Percentiles rank a stretch among this genome's conserved stretches.
phyloP scores from a whole-genome alignment of 2,888 invertebrate species.

The Dysmachus trigonus region DNA sequence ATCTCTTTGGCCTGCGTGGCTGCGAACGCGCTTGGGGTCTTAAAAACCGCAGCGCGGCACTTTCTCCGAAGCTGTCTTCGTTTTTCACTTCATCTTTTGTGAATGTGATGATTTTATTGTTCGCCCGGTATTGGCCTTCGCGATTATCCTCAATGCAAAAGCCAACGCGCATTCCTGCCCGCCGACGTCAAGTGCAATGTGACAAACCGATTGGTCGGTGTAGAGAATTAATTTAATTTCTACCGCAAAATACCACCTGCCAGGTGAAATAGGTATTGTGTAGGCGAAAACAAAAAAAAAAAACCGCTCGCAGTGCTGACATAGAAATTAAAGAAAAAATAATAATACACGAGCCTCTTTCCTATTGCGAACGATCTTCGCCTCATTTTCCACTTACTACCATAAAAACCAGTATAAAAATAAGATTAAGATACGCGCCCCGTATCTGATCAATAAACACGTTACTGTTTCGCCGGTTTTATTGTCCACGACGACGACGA shows the following conservation, averaged over 20 bases:
- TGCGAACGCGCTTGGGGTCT: neutral
- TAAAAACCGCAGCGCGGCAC: neutral
- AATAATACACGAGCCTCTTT: neutral
- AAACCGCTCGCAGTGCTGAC: neutral
- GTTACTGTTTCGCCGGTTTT: neutral
- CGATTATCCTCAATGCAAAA: neutral
- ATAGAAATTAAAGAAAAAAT: neutral
- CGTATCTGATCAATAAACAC: neutral
- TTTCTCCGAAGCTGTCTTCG: conserved; percentile 23
- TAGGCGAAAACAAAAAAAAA: neutral
- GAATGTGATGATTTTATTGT: neutral
- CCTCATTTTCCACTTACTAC: neutral
- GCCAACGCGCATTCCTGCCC: neutral
- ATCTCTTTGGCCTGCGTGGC: neutral
- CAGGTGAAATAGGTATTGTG: neutral
- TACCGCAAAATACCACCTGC: neutral
- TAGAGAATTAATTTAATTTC: neutral
- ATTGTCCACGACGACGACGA: neutral
- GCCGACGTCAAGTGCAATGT: neutral
- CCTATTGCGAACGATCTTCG: neutral
- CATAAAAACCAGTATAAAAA: neutral
- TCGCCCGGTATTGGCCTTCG: neutral
- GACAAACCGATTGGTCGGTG: neutral
- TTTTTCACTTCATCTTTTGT: conserved; percentile 1
- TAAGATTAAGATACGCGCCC: neutral